Evolutionary conservation across 2,113 vertebrate species (phyloP).

Genomic region (Anseranas semipalmata): DNA sequence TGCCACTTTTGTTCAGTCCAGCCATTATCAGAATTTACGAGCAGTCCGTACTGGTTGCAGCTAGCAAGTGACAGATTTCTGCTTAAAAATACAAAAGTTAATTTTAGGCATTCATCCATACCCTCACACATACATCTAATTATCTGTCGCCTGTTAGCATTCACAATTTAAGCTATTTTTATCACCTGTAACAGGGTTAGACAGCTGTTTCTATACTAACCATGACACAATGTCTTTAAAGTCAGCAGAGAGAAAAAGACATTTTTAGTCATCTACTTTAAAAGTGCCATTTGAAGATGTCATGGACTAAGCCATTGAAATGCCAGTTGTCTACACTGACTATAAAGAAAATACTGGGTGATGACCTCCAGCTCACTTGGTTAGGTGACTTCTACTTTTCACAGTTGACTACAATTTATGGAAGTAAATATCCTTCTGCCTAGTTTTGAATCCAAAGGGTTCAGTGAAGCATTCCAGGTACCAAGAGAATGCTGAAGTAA

Average conservation of each 20-base stretch:
- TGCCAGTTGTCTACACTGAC: neutral
- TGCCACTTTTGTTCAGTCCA: neutral
- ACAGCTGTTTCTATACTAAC: neutral
- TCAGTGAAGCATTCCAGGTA: neutral
- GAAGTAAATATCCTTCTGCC: neutral
- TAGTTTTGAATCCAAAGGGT: neutral
- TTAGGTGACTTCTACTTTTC: neutral
- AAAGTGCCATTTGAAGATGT: neutral
- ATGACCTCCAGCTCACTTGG: neutral
- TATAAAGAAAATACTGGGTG: neutral
- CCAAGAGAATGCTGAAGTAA: neutral
- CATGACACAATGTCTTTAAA: neutral
- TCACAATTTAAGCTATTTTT: neutral
- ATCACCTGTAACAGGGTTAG: neutral
- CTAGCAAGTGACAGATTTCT: neutral
- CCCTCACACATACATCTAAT: neutral
- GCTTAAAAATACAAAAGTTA: neutral
- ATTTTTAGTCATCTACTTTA: neutral
- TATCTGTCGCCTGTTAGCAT: neutral
- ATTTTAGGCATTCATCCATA: rapidly evolving
- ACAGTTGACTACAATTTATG: neutral
- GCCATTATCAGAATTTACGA: neutral
- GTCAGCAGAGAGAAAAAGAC: neutral
- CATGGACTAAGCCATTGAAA: neutral
- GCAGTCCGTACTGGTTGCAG: neutral